Percentiles rank a stretch among this genome's conserved stretches.
Evolutionary conservation across 2,113 vertebrate species (phyloP).

Genomic region (Toxotes jaculatrix): DNA sequence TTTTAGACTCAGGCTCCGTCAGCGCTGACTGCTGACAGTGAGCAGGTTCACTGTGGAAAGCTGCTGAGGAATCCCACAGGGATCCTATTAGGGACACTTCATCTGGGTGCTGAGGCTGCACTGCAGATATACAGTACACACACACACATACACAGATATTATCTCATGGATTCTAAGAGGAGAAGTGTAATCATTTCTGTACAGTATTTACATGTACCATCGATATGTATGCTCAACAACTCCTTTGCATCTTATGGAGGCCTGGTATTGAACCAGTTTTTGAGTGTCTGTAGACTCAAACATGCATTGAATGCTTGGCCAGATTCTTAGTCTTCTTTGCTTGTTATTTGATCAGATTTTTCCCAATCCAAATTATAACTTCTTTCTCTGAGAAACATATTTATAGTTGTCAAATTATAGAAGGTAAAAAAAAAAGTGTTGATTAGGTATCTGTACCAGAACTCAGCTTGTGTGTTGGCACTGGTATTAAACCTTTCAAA

Average conservation of each 20-base stretch:
- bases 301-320: not conserved
- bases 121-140: slow-evolving; percentile 44
- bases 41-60: slow-evolving; percentile 54
- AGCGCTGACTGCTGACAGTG: slow-evolving; percentile 66
- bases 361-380: not conserved
- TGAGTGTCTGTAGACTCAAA: not conserved
- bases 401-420: not conserved
- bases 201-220: not conserved
- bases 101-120: slow-evolving; percentile 67
- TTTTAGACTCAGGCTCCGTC: slow-evolving; percentile 60
- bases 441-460: not conserved
- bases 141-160: slow-evolving; percentile 3
- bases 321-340: not conserved
- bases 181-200: slow-evolving; percentile 3
- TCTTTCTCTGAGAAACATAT: too few relatives aligned
- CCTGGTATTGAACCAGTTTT: not conserved
- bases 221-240: not conserved
- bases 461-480: not conserved
- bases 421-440: not conserved
- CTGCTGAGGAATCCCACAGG: slow-evolving; percentile 75
- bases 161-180: slow-evolving; percentile 1
- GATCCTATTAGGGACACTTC: slow-evolving; percentile 77
- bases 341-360: not conserved
- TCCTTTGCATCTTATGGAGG: not conserved
- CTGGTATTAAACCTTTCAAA: not conserved